Evolutionary conservation across 2,888 invertebrate genomes (phyloP), one percentile per base, ranked within the genome.

Genomic region (Helobdella robusta): DNA sequence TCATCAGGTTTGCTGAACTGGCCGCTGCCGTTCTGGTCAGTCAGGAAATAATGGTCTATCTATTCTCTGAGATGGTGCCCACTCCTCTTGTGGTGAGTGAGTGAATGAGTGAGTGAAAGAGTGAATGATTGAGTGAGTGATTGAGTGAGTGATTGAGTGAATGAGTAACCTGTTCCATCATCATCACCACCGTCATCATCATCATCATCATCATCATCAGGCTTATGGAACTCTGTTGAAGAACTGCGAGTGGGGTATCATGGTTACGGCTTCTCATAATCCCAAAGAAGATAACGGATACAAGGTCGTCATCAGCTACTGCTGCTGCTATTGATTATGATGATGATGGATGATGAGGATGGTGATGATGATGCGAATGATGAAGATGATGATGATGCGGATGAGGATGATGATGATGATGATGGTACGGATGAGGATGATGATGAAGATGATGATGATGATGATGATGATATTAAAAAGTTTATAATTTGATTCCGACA

Each of bases 251-350:
- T 89, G 87, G 46, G 94, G 94, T 0, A 85, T 94, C 4, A 92
- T 94, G 89, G 85, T 94, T 4, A 95, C 94, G 0, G 94, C 94
- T 0, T 93, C 92, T 0, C 94, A 94, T 75, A 94, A 94, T 81
- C 94, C 93, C 0, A 91, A 90, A 77, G 86, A 91, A 34, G 93
- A 95, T 76, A 94, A 94, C 77, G 94, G 94, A 1, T 99, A 95
- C 76, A 98, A 98, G 82, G 94, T 81, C 23, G n/a, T n/a, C n/a
- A n/a, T n/a, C n/a, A n/a, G n/a, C n/a, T n/a, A 30, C 4, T 56
- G 30, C 40, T 59, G 28, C 25, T 11, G 11, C 20, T 20, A 54
- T 18, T 15, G n/a, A n/a, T n/a, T n/a, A n/a, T n/a, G n/a, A n/a
- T n/a, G n/a, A n/a, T n/a, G n/a, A n/a, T n/a, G n/a, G n/a, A n/a